phyloP scores from a whole-genome alignment of 1,140 invertebrate genomes.

The Magallana ariakensis region DNA sequence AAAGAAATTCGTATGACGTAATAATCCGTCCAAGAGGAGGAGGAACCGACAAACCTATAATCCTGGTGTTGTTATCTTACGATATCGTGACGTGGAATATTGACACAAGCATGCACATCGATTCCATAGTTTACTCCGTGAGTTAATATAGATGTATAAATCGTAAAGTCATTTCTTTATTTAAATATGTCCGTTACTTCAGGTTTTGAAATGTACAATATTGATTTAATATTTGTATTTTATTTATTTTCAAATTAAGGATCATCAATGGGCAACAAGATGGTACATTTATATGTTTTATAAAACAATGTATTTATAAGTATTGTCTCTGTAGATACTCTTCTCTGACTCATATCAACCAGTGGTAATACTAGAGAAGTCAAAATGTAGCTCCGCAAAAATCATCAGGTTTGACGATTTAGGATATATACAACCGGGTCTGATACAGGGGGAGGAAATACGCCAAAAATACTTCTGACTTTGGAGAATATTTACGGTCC shows the following conservation, averaged over 20 bases:
- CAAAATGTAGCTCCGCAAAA: neutral
- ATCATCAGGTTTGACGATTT: neutral
- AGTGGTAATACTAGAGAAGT: neutral
- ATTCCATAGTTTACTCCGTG: neutral
- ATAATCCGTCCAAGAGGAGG: conserved; percentile 2
- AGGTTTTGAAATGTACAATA: too few relatives aligned
- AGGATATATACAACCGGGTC: neutral
- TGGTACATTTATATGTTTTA: too few relatives aligned
- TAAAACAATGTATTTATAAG: too few relatives aligned
- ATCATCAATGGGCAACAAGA: too few relatives aligned
- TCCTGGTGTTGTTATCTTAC: neutral
- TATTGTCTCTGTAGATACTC: too few relatives aligned
- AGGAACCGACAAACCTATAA: neutral
- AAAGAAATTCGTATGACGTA: neutral
- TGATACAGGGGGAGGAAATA: conserved; percentile 2
- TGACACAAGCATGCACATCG: neutral
- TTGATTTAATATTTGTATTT: too few relatives aligned
- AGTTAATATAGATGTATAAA: neutral
- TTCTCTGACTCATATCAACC: neutral
- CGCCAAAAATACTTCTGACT: neutral
- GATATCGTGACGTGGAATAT: neutral
- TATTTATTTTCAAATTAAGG: too few relatives aligned
- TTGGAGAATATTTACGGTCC: neutral
- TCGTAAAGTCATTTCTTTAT: too few relatives aligned
- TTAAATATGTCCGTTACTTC: too few relatives aligned